Evolutionary conservation across 2,113 vertebrate genomes (phyloP), one percentile per base, ranked within the genome.

Genomic region (Rhinolophus ferrumequinum): DNA sequence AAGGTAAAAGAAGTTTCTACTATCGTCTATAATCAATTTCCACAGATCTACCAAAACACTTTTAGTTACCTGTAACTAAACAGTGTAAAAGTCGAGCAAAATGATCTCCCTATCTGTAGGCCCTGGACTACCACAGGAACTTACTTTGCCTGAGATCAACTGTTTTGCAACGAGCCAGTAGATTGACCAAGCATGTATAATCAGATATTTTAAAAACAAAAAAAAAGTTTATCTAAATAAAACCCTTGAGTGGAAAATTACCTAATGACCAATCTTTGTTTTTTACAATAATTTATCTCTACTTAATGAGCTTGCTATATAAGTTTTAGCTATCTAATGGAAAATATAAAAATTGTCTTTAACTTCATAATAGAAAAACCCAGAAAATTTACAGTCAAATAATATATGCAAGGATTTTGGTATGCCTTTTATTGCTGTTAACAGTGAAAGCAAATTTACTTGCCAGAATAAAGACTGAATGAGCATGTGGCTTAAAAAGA

Each of bases 331-430:
- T n/a, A 28, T 44, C 41, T 69, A 24, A 33, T 52, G n/a, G 28
- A 96, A 93, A 24, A 41, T 75, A 88, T 21, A 35, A 80, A 92
- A 38, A 67, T 38, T 67, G 64, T n/a, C 28, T 88, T 64, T 89
- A 41, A 92, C 79, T 62, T 94, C 56, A 21, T 38, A 38, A 67
- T 38, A 60, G 70, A 88, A 82, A 86, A 92, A 14, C 11, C 5
- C 64, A 72, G 41, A 60, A 79, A 86, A 38, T 38, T 56, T 82
- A 56, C 14, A 70, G 52, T 18, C 35, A 56, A 62, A 11, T 75
- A 70, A 77, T 18, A 14, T 62, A 50, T 18, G 11, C 52, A 80
- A 47, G 38, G 66, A 15, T 26, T 72, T 58, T 33, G 38, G 41
- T 33, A 16, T 19, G 6, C 52, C 21, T 64, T 67, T 75, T 54